Base-by-base conservation (phyloP, 2,888 invertebrate species). In the Onchidella celtica region DNA sequence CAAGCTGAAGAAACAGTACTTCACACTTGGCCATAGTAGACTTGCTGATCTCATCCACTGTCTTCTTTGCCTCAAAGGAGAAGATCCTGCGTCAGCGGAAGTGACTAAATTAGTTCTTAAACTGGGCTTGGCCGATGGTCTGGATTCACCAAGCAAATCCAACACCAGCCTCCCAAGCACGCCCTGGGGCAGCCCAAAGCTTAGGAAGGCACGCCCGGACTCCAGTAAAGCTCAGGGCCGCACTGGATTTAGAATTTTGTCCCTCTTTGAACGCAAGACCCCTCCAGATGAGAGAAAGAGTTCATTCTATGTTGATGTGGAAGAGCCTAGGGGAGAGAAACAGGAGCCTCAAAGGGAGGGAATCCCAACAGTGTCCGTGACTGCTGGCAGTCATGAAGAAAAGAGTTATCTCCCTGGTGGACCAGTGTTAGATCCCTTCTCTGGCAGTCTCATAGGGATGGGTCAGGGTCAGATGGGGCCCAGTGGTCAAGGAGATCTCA, bases 1-100 rank as follows among this genome's bases (percentile, higher is more conserved):
- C 32, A 90, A 89, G 79, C 86, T 90, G 40, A 88, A 90, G 83
- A 85, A 86, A 11, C 88, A 89, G 72, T 90, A 90, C 79, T 89
- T 89, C 79, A 84, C 88, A 32, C 75, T 89, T 82, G 90, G 90
- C 79, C 85, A 88, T 59, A 84, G 85, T 66, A 85, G 87, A 6
- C 84, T 90, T 73, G 81, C 86, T n/a, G 85, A 87, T 36, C 84
- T 88, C 59, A 82, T 89, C 17, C 84, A 87, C 57, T 87, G 85
- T 47, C 85, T 90, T 29, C 80, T 85, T 36, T 80, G 84, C 38
- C 83, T 86, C 17, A 83, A 87, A 77, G 79, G 76, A 32, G 76
- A 81, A n/a, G 84, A 83, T n/a, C 80, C 77, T 4, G 79, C 74
- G n/a, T 61, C 82, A 47, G 78, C 68, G 34, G 86, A 86, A 73